Percentiles rank a stretch among this genome's conserved stretches.
phyloP scores from a whole-genome alignment of 2,888 invertebrate genomes.

The Drosophila mimica region DNA sequence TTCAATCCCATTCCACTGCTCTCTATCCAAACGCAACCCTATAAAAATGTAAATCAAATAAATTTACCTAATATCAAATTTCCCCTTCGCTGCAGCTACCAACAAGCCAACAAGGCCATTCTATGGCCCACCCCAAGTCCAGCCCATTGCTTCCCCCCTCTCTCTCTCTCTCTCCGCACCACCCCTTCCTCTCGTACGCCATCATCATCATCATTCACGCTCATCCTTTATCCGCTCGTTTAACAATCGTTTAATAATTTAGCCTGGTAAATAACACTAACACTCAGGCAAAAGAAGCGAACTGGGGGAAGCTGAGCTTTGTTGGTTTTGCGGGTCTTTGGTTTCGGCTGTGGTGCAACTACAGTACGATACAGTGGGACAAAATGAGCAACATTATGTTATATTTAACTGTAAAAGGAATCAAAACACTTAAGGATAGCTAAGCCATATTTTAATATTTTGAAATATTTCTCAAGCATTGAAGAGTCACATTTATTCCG shows the following conservation, averaged over 20 bases:
- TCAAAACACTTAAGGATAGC: not conserved
- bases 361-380: conserved; percentile 29
- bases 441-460: not conserved
- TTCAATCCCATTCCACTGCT: conserved; percentile 8
- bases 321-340: conserved; percentile 40
- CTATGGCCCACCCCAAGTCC: conserved; percentile 29
- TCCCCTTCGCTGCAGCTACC: conserved; percentile 68
- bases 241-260: conserved; percentile 83
- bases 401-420: not conserved
- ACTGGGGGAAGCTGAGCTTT: conserved; percentile 26
- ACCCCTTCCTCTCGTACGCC: conserved; percentile 27
- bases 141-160: not conserved
- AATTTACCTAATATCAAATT: conserved; percentile 83
- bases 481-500: not conserved
- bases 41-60: conserved; percentile 82
- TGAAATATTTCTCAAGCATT: not conserved
- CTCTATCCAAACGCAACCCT: conserved; percentile 60
- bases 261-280: conserved; percentile 83
- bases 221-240: conserved; percentile 82
- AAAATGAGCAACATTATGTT: not conserved
- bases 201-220: conserved; percentile 80
- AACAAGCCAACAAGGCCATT: conserved; percentile 47
- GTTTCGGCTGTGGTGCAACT: conserved; percentile 25
- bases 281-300: conserved; percentile 57
- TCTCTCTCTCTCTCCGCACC: not conserved